These are phyloP conservation scores for Anabacerthia variegaticeps DNA, from an alignment of 2,797 vertebrate genomes.

Conservation along the genomic window DNA sequence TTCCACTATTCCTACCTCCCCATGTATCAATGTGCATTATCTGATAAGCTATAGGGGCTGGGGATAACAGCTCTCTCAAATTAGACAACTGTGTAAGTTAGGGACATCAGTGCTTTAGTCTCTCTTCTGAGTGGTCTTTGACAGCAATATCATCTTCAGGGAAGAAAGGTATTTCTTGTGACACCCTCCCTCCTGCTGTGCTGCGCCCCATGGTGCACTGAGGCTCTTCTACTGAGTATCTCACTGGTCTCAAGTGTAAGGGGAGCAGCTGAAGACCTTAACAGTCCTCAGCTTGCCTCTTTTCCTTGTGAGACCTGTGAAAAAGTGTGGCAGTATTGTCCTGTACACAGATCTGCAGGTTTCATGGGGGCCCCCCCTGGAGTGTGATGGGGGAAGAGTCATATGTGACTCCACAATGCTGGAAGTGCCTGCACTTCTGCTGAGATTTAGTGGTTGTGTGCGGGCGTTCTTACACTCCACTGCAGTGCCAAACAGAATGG, in stretches of 20 bases:
- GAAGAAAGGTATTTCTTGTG: background rate
- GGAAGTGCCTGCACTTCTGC: background rate
- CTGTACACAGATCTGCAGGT: background rate
- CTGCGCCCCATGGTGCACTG: rapidly evolving
- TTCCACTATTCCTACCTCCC: background rate
- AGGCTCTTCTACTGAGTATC: background rate
- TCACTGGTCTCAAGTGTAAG: background rate
- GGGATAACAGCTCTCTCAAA: background rate
- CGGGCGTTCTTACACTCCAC: background rate
- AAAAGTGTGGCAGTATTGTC: background rate
- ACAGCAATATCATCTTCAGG: background rate
- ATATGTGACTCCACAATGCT: background rate
- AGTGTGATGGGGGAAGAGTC: background rate
- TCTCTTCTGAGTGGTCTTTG: background rate
- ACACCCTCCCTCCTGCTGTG: background rate
- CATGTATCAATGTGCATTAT: background rate
- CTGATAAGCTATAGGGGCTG: background rate
- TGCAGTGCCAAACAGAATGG: background rate
- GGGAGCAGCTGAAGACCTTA: background rate
- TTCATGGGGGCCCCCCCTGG: rapidly evolving
- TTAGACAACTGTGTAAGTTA: background rate
- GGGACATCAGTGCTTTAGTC: background rate
- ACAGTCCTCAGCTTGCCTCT: background rate
- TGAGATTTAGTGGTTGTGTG: background rate
- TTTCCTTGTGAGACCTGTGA: background rate